A percentile compares a stretch with the other conserved stretches of the same genome.
phyloP scores from a whole-genome alignment of 2,888 invertebrate genomes.

The Lithophane ornitopus region DNA sequence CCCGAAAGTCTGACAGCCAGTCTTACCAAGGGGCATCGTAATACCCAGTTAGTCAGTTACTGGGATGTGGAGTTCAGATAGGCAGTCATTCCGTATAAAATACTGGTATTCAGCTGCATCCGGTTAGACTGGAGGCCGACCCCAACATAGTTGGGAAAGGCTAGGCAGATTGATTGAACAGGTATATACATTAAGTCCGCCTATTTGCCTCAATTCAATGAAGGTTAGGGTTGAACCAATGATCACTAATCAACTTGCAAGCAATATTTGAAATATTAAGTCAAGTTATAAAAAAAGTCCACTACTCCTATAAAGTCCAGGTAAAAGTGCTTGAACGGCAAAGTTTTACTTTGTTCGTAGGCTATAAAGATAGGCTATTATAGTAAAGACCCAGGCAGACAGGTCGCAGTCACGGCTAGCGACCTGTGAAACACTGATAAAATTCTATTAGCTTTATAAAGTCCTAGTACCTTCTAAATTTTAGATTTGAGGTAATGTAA shows the following conservation, averaged over 20 bases:
- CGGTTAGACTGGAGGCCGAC: too few relatives aligned
- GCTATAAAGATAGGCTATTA: constrained; percentile 34
- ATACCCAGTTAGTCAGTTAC: too few relatives aligned
- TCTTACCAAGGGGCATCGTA: too few relatives aligned
- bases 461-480: constrained; percentile 14
- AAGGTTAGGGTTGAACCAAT: neutral
- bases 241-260: neutral
- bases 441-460: constrained; percentile 32
- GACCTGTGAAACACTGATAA: constrained; percentile 49
- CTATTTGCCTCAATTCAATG: neutral
- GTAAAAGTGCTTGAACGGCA: constrained; percentile 26
- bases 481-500: constrained; percentile 25
- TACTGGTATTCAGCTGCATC: too few relatives aligned
- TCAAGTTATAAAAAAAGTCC: neutral
- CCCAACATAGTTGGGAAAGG: too few relatives aligned
- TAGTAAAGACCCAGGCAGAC: constrained; percentile 34
- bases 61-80: too few relatives aligned
- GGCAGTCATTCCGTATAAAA: too few relatives aligned
- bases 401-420: constrained; percentile 17
- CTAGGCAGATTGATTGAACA: too few relatives aligned
- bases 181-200: too few relatives aligned
- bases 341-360: constrained; percentile 9
- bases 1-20: too few relatives aligned
- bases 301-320: neutral
- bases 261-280: neutral